Percentiles rank a stretch among this genome's conserved stretches.
phyloP scores from a whole-genome alignment of 2,888 invertebrate genomes.

The Drosophila quasianomalipes region DNA sequence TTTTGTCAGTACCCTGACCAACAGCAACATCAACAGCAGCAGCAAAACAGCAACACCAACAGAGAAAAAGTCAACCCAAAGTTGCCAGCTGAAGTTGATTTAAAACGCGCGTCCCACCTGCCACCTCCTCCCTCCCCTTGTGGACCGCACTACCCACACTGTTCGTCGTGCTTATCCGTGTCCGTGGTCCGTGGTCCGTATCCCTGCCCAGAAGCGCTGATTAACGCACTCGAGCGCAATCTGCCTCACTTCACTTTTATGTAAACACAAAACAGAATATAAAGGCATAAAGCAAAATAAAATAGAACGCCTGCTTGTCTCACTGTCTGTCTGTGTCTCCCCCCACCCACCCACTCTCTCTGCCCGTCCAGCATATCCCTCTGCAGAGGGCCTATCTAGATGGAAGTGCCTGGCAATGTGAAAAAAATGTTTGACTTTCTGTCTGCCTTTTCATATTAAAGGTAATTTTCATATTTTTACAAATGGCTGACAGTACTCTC shows the following conservation, averaged over 20 bases:
- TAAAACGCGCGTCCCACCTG: conserved; percentile 41
- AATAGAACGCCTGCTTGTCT: conserved; percentile 64
- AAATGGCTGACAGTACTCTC: conserved; percentile 59
- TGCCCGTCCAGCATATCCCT: neutral
- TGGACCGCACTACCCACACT: neutral
- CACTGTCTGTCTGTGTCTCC: neutral
- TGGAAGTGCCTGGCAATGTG: conserved; percentile 60
- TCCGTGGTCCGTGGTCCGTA: conserved; percentile 32
- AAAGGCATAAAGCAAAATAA: conserved; percentile 78
- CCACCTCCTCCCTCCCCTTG: neutral
- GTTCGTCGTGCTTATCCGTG: conserved; percentile 16
- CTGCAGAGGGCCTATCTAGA: conserved; percentile 68
- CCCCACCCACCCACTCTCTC: neutral
- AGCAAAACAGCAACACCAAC: conserved; percentile 22
- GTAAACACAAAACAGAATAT: conserved; percentile 82
- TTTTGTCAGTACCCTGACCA: conserved; percentile 71
- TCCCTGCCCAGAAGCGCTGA: conserved; percentile 76
- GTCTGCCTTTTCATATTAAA: conserved; percentile 75
- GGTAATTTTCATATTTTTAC: conserved; percentile 81
- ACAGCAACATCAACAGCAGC: conserved; percentile 28
- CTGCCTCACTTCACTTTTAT: conserved; percentile 81
- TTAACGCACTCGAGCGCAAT: conserved; percentile 82
- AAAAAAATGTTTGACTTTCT: conserved; percentile 54
- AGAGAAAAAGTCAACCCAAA: conserved; percentile 67
- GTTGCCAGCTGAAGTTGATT: conserved; percentile 63